Evolutionary conservation across 2,888 invertebrate genomes (phyloP).

Genomic region (Gisinianus flammeolus): DNA sequence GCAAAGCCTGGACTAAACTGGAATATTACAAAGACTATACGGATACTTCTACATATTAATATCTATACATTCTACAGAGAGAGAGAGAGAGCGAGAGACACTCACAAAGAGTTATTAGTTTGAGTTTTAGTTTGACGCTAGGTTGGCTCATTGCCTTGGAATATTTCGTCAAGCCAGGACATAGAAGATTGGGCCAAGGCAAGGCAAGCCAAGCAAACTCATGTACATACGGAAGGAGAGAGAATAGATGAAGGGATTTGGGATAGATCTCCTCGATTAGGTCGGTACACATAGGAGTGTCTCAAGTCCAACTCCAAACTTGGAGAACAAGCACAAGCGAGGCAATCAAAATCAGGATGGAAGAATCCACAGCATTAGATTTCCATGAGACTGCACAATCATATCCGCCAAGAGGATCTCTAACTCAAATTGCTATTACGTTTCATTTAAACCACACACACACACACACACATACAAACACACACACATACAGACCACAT

Average conservation of each 20-base stretch:
- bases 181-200: not conserved
- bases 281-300: not conserved
- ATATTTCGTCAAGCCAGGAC: too few species aligned
- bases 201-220: not conserved
- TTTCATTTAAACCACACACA: too few species aligned
- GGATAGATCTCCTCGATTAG: not conserved
- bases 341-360: not conserved
- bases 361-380: not conserved
- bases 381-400: not conserved
- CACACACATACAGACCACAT: too few species aligned
- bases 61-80: too few species aligned
- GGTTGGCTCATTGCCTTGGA: too few species aligned
- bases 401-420: not conserved
- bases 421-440: not conserved
- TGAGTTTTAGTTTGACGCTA: too few species aligned
- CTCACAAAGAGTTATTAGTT: too few species aligned
- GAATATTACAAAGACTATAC: too few species aligned
- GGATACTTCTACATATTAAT: too few species aligned
- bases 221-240: not conserved
- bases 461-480: too few species aligned
- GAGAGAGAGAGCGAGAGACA: too few species aligned
- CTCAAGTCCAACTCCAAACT: not conserved
- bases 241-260: conserved; percentile 32
- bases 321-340: not conserved
- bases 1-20: not conserved